phyloP scores from a whole-genome alignment of 1,140 invertebrate genomes.

The Panagrolaimus sp. region DNA sequence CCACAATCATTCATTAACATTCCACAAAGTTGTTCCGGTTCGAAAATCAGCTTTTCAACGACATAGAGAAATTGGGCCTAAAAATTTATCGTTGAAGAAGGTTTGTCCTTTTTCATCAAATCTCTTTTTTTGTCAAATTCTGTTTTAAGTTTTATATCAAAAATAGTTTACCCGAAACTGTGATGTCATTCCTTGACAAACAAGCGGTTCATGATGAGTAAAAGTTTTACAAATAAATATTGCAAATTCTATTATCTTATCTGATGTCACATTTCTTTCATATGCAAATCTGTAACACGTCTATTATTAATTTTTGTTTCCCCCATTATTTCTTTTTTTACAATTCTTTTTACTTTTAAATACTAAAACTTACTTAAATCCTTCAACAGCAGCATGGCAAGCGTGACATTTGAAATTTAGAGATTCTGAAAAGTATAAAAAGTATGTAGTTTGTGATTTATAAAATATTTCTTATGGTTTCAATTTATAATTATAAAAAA shows the following conservation, averaged over 20 bases:
- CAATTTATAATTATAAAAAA: no score
- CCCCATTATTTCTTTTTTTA: no score
- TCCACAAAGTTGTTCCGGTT: constrained; percentile 38
- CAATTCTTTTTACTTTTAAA: no score
- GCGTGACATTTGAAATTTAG: not conserved
- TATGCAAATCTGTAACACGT: not conserved
- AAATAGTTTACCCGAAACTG: constrained; percentile 22
- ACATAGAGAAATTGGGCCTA: constrained; percentile 43
- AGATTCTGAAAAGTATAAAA: no score
- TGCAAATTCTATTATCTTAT: constrained; percentile 7
- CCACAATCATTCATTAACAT: constrained; percentile 35
- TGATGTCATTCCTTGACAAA: constrained; percentile 43
- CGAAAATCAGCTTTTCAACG: constrained; percentile 33
- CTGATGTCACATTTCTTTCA: not conserved
- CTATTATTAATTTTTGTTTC: no score
- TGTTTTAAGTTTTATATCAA: no score
- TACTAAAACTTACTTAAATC: not conserved
- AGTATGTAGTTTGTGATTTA: no score
- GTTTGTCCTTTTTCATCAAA: no score
- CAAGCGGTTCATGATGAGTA: constrained; percentile 13
- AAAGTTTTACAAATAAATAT: constrained; percentile 11
- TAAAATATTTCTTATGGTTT: no score
- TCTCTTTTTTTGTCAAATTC: no score
- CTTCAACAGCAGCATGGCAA: constrained; percentile 5
- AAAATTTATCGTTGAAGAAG: no score